phyloP scores from a whole-genome alignment of 1,140 invertebrate species.

The Potamilus streckersoni region DNA sequence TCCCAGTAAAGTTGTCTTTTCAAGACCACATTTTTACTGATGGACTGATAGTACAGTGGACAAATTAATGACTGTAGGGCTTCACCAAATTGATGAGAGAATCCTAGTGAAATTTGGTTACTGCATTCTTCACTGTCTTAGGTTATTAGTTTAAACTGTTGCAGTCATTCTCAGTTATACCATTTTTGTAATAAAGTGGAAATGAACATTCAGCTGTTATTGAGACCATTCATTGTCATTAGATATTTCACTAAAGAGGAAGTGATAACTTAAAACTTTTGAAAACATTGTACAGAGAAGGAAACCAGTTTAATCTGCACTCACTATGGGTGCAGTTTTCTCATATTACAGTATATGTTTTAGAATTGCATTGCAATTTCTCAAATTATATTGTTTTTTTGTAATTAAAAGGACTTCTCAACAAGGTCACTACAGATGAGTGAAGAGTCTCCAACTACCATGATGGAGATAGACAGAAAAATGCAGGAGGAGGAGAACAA shows the following conservation, averaged over 20 bases:
- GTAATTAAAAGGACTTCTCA: conserved; percentile 56
- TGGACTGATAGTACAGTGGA: too few species aligned
- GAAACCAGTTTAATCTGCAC: not conserved
- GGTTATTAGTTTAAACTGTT: too few species aligned
- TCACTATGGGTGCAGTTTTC: not conserved
- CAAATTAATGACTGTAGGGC: too few species aligned
- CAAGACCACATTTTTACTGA: too few species aligned
- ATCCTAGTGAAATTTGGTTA: too few species aligned
- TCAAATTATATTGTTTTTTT: not conserved
- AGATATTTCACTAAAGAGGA: not conserved
- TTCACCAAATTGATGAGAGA: too few species aligned
- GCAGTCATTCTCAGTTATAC: too few species aligned
- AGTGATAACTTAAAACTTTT: not conserved
- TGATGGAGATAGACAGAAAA: conserved; percentile 6
- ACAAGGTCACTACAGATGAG: conserved; percentile 60
- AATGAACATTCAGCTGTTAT: too few species aligned
- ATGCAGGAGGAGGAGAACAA: conserved; percentile 21
- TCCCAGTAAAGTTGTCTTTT: too few species aligned
- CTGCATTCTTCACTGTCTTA: too few species aligned
- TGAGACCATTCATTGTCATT: not conserved
- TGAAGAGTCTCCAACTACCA: conserved; percentile 50
- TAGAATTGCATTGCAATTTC: not conserved
- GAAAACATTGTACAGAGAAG: not conserved
- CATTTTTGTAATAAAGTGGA: too few species aligned
- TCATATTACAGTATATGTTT: not conserved